Conservation (phyloP, 2,888 invertebrate genomes). For the Hypena proboscidalis region DNA sequence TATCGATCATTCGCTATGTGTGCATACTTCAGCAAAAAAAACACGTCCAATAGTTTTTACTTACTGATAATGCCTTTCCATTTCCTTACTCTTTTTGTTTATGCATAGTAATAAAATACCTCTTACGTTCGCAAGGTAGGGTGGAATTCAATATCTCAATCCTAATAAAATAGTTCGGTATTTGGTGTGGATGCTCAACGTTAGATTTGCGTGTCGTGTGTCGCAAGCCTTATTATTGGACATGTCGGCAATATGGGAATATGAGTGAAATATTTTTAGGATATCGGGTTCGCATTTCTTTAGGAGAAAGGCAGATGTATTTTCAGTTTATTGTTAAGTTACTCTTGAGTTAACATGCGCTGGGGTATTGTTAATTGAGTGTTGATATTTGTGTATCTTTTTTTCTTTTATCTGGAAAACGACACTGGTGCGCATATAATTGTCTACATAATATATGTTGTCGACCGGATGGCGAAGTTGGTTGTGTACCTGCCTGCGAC, state of each 20-base stretch:
- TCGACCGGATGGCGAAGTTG: too few relatives aligned
- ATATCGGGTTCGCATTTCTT: not conserved
- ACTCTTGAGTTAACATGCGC: too few relatives aligned
- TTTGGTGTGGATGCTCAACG: constrained; percentile 17
- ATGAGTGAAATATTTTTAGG: not conserved
- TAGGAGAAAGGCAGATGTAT: too few relatives aligned
- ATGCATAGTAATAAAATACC: constrained; percentile 45
- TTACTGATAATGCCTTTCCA: constrained; percentile 4
- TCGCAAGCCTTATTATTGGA: constrained; percentile 20
- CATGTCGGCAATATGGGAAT: constrained; percentile 6
- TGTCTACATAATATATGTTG: too few relatives aligned
- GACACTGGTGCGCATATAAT: too few relatives aligned
- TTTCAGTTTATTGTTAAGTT: too few relatives aligned
- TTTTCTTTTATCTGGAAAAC: too few relatives aligned
- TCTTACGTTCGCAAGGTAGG: constrained; percentile 43
- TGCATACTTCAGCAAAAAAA: too few relatives aligned
- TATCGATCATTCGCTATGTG: constrained; percentile 10
- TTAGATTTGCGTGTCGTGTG: constrained; percentile 27
- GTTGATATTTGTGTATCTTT: too few relatives aligned
- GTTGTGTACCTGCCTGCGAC: too few relatives aligned
- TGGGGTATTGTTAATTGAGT: too few relatives aligned
- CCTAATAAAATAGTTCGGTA: constrained; percentile 34
- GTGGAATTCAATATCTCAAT: constrained; percentile 52
- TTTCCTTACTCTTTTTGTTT: constrained; percentile 42
- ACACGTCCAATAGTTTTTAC: too few relatives aligned